Base-by-base conservation (phyloP, 2,113 vertebrate genomes). In the Porphyrio hochstetteri region DNA sequence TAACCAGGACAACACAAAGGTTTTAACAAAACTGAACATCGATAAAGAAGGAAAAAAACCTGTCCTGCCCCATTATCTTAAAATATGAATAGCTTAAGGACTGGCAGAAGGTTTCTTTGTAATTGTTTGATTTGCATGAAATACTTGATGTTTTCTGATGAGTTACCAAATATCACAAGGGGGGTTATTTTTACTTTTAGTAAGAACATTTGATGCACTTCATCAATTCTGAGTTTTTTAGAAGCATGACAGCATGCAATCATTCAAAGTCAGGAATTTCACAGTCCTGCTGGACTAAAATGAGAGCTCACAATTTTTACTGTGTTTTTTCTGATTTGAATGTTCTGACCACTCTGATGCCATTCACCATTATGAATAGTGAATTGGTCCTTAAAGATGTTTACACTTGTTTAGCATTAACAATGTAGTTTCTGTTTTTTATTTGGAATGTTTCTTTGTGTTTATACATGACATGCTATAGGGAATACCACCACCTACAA, bases 1-100 rank as follows among this genome's bases (percentile, higher is more conserved):
- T 91, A 95, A 93, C 83, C 74, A 96, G 89, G 92, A 91, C 70
- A 92, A 89, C 81, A 82, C 38, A 87, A 87, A 80, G 67, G 40
- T 89, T 89, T 94, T 80, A 93, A 85, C 52, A 89, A 92, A 96
- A 91, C 0, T 72, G 67, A 81, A 57, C 48, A 44, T 81, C 0
- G 1, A 76, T 90, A 93, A 90, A 25, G 59, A 69, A 85, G 16
- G 38, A 25, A 44, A 79, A 64, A 95, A 83, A n/a, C 5, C 24
- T 88, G 19, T 21, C 46, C 38, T 88, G 27, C 9, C 72, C 65
- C 7, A 3, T 88, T 94, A 82, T 87, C 44, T 93, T 93, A 57
- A 88, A 28, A 88, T 92, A 84, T 84, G 50, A 89, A 75, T 67
- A 69, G 57, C 82, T 87, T 84, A 57, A 63, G 25, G 53, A 72